Base-by-base conservation (phyloP, 2,888 invertebrate species). In the Scrobipalpa atriplicella region DNA sequence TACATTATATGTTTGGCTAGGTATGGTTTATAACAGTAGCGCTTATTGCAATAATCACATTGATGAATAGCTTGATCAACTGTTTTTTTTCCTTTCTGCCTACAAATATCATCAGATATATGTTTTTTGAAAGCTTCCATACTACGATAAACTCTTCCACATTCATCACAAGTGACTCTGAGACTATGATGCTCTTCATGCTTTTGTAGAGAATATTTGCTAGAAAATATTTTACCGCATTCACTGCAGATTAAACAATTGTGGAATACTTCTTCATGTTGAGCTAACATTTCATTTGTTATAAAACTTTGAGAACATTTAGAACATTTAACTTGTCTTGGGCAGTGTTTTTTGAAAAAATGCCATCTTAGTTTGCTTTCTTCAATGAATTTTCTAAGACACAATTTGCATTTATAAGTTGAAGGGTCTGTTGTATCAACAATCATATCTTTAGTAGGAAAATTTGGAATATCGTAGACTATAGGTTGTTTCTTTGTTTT, bases 21-120 rank as follows among this genome's bases (percentile, higher is more conserved):
- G n/a, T 75, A 72, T 0, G 69, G 64, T 67, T 81, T 82, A 41
- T 73, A 72, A 3, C 74, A 69, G 66, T 78, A 84, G 43, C 67
- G 71, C 67, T 82, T 83, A 0, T 73, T 70, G 65, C 84, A 84
- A 64, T 78, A 70, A 64, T 79, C 74, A 67, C 83, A 84, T 5
- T 66, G 66, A 13, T 73, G 74, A 41, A 68, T 71, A 2, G 74
- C 74, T 60, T 76, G 73, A 2, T 70, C 58, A 47, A 70, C 69
- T 0, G 69, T 72, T 66, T 69, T 73, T 41, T 68, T 72, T 1
- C n/a, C 19, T 36, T 62, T 67, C 52, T 71, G 72, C 19, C 73
- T 29, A 61, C 83, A 83, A 6, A 77, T 64, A 66, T 70, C 68
- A 13, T 68, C 67, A 21, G 64, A 65, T 1, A 79, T 71, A 67